These are phyloP conservation scores for Castor canadensis DNA, from an alignment of 2,113 vertebrate genomes.

Conservation along the genomic window DNA sequence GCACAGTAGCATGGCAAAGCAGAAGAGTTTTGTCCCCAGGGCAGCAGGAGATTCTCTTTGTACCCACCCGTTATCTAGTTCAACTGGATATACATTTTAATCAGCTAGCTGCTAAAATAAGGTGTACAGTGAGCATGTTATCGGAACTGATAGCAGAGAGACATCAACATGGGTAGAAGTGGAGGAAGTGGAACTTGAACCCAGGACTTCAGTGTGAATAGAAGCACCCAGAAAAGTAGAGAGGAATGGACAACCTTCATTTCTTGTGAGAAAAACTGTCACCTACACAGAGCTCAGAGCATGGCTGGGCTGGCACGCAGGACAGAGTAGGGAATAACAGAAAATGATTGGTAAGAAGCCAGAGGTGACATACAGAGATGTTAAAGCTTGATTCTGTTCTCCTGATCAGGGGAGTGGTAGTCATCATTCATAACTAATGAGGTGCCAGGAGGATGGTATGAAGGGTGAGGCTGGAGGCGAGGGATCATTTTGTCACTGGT, in stretches of 20 bases:
- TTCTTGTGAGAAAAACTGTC: neutral
- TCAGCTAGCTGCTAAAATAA: neutral
- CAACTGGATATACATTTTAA: neutral
- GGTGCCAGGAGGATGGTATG: neutral
- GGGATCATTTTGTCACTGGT: neutral
- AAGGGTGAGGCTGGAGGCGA: neutral
- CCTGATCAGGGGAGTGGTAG: neutral
- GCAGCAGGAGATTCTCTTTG: neutral
- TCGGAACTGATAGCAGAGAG: neutral
- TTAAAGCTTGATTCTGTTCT: neutral
- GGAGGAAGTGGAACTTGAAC: neutral
- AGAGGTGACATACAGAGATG: neutral
- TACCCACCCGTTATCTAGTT: neutral
- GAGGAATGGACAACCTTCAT: neutral
- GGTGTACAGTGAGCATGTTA: neutral
- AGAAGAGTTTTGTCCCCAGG: neutral
- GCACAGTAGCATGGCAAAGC: neutral
- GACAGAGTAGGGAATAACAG: neutral
- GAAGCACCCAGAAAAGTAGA: neutral
- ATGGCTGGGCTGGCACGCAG: neutral
- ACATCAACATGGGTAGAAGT: neutral
- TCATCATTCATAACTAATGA: slow-evolving; percentile 3
- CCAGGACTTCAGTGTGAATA: neutral
- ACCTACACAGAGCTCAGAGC: neutral
- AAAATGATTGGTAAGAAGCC: neutral